phyloP scores from a whole-genome alignment of 2,888 invertebrate genomes.

The Drosophila anomalata region DNA sequence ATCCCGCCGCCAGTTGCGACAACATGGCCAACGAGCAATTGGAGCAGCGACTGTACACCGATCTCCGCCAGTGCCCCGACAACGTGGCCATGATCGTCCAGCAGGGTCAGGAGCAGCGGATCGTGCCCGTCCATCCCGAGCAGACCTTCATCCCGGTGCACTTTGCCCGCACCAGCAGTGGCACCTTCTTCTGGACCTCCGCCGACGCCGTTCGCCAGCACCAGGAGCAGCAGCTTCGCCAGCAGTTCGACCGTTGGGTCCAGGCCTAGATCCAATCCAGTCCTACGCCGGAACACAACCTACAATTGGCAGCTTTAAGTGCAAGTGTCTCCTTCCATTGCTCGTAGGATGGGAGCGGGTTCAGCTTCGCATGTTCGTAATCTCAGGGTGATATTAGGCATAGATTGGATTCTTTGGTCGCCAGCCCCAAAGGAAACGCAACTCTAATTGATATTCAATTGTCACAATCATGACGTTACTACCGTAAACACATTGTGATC shows the following conservation, averaged over 20 bases:
- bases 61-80: slow-evolving; percentile 88
- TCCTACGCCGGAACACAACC: background rate
- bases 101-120: slow-evolving; percentile 84
- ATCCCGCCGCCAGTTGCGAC: slow-evolving; percentile 80
- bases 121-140: slow-evolving; percentile 76
- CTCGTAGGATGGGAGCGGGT: slow-evolving; percentile 32
- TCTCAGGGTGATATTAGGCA: slow-evolving; percentile 80
- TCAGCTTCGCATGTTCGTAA: slow-evolving; percentile 57
- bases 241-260: slow-evolving; percentile 81
- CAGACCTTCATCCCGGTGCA: slow-evolving; percentile 87
- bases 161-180: slow-evolving; percentile 91
- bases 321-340: slow-evolving; percentile 55
- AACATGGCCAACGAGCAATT: slow-evolving; percentile 89
- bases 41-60: slow-evolving; percentile 90
- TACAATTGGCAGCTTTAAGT: slow-evolving; percentile 75
- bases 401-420: slow-evolving; percentile 56
- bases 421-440: slow-evolving; percentile 35
- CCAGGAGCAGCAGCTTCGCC: slow-evolving; percentile 67
- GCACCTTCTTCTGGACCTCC: slow-evolving; percentile 93
- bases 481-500: slow-evolving; percentile 62
- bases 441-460: slow-evolving; percentile 72
- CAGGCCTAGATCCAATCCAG: slow-evolving; percentile 69
- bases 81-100: slow-evolving; percentile 89
- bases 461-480: slow-evolving; percentile 47
- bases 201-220: slow-evolving; percentile 65